These are phyloP conservation scores for Caenorhabditis zanzibari DNA, from an alignment of 2,888 invertebrate genomes.

Conservation along the genomic window DNA sequence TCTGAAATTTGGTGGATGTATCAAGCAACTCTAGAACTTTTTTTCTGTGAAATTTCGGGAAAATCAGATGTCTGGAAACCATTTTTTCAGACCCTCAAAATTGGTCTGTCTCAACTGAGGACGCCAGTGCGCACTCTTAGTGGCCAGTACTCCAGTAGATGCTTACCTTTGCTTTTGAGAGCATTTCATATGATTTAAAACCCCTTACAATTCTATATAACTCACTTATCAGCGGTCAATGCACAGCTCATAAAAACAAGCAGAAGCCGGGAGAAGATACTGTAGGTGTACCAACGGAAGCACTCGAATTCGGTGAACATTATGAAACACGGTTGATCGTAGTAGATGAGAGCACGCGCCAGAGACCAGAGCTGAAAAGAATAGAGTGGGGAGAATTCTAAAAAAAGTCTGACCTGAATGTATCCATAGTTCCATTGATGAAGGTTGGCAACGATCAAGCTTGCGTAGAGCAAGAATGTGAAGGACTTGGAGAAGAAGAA, in stretches of 20 bases:
- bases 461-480: slow-evolving; percentile 24
- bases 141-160: too few relatives aligned
- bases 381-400: not conserved
- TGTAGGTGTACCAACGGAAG: slow-evolving; percentile 23
- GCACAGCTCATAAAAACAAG: slow-evolving; percentile 34
- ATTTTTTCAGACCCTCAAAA: too few relatives aligned
- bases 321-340: slow-evolving; percentile 27
- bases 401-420: slow-evolving; percentile 39
- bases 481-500: slow-evolving; percentile 11
- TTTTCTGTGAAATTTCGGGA: too few relatives aligned
- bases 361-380: slow-evolving; percentile 50
- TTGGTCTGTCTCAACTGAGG: too few relatives aligned
- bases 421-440: slow-evolving; percentile 30
- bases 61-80: too few relatives aligned
- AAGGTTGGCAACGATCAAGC: slow-evolving; percentile 13
- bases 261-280: slow-evolving; percentile 31
- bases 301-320: slow-evolving; percentile 50
- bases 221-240: slow-evolving; percentile 28
- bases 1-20: too few relatives aligned
- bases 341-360: slow-evolving; percentile 24
- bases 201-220: not conserved
- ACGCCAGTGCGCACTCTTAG: too few relatives aligned
- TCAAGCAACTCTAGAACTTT: too few relatives aligned
- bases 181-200: too few relatives aligned
- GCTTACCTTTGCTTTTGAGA: too few relatives aligned